Evolutionary conservation across 1,140 invertebrate species (phyloP).

Genomic region (Scaptomyza pallida): DNA sequence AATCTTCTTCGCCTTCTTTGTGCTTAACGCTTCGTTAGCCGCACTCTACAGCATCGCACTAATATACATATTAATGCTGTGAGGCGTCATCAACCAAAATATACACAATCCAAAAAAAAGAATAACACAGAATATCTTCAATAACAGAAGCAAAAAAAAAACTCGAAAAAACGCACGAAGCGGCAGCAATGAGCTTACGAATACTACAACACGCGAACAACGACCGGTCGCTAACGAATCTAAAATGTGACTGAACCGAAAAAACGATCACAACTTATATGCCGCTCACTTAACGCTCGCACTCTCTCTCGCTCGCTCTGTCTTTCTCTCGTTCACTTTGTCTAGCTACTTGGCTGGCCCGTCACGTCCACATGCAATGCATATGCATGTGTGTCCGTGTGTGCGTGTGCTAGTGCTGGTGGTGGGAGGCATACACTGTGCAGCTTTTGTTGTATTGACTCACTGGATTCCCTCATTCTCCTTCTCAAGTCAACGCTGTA

Average conservation of each 20-base stretch:
- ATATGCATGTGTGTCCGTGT: not conserved
- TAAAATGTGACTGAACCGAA: not conserved
- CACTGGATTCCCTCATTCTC: not conserved
- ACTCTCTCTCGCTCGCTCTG: not conserved
- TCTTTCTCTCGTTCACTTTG: not conserved
- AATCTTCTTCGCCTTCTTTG: slow-evolving; percentile 1
- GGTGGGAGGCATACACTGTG: not conserved
- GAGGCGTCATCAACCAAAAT: slow-evolving; percentile 60
- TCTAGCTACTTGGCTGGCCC: not conserved
- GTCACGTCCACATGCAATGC: not conserved
- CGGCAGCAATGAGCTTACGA: not conserved
- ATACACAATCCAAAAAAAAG: slow-evolving; percentile 35
- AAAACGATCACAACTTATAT: not conserved
- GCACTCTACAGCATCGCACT: slow-evolving; percentile 39
- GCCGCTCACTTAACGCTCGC: not conserved
- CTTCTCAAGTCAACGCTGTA: not conserved
- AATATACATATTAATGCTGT: slow-evolving; percentile 60
- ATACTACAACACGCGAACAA: not conserved
- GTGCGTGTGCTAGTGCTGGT: not conserved
- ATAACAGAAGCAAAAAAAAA: too few species aligned
- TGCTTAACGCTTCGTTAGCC: slow-evolving; percentile 20
- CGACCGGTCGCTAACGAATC: not conserved
- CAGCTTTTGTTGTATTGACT: not conserved
- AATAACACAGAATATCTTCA: slow-evolving; percentile 11
- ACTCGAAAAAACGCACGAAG: not conserved